Conservation (phyloP, 2,797 vertebrate species). For the Peromyscus melanophrys region DNA sequence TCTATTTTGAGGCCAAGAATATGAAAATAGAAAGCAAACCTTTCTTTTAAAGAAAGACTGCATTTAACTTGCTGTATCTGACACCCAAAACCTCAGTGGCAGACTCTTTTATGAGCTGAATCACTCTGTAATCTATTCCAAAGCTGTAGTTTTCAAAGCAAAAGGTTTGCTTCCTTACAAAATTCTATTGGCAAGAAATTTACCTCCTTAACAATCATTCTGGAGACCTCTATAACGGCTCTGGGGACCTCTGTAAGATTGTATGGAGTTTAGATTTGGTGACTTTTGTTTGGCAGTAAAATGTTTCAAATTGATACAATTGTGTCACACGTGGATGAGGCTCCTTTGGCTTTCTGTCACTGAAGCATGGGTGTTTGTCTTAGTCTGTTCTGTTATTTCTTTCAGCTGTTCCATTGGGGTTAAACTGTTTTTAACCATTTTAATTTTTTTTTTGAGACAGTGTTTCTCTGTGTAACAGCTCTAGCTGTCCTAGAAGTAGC, state of each 20-base stretch:
- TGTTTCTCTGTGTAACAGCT: background rate
- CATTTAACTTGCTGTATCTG: background rate
- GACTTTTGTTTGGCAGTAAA: constrained; percentile 39
- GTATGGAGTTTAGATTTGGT: background rate
- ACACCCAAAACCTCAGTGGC: constrained; percentile 29
- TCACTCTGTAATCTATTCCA: constrained; percentile 43
- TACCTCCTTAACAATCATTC: background rate
- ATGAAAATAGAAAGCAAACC: constrained; percentile 11
- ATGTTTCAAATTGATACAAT: background rate
- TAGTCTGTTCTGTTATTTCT: background rate
- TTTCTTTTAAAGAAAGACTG: constrained; percentile 27
- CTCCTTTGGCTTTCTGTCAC: background rate
- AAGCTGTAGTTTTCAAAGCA: constrained; percentile 1
- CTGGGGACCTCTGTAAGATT: background rate
- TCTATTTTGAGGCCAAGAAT: constrained; percentile 31
- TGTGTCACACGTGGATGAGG: background rate
- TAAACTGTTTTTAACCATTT: background rate
- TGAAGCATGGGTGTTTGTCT: background rate
- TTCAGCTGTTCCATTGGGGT: background rate
- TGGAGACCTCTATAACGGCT: background rate
- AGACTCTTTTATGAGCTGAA: background rate
- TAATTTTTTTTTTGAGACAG: background rate
- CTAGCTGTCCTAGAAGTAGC: background rate
- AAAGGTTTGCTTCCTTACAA: constrained; percentile 16
- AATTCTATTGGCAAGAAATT: background rate